Evolutionary conservation across 1,140 invertebrate genomes (phyloP), one percentile per base, ranked within the genome.

Genomic region (Leptinotarsa lineolata): DNA sequence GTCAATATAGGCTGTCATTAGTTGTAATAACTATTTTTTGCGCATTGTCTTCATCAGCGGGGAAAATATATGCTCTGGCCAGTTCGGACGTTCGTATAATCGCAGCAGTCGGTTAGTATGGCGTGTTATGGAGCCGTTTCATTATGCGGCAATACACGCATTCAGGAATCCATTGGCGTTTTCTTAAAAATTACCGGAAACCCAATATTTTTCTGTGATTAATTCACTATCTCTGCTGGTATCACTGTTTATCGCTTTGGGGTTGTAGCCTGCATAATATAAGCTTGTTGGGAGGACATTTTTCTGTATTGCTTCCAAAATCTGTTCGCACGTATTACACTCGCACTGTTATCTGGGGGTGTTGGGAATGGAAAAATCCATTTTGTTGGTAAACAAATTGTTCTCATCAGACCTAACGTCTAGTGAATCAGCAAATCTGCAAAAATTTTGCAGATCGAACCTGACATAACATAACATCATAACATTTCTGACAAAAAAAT

Each of bases 61-160:
- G 15, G 48, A 54, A 54, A 54, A 54, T 54, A 54, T 54, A 18
- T 54, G 48, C 15, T 16, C 48, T 15, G n/a, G 48, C 48, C 13
- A 16, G 48, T 54, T 18, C 48, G 48, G 16, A 54, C 48, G 48
- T 18, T 54, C 15, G 48, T 54, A 54, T 15, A 15, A 54, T n/a
- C 48, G 30, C 30, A 30, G 6, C 30, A 30, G 30, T 30, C 30
- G 30, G 6, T 30, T 8, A 12, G 48, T 16, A 54, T 54, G n/a
- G 48, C 48, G 48, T 54, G 48, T 54, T n/a, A 54, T 54, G 13
- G n/a, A n/a, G 48, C n/a, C 15, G 48, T 54, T 54, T 16, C 48
- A 54, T 54, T 54, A 54, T 54, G 48, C 48, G n/a, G 48, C 13
- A 54, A 54, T 54, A 54, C 48, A 54, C 48, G 15, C 48, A 54